Conservation (phyloP, 2,113 vertebrate genomes). For the Monopterus albus region DNA sequence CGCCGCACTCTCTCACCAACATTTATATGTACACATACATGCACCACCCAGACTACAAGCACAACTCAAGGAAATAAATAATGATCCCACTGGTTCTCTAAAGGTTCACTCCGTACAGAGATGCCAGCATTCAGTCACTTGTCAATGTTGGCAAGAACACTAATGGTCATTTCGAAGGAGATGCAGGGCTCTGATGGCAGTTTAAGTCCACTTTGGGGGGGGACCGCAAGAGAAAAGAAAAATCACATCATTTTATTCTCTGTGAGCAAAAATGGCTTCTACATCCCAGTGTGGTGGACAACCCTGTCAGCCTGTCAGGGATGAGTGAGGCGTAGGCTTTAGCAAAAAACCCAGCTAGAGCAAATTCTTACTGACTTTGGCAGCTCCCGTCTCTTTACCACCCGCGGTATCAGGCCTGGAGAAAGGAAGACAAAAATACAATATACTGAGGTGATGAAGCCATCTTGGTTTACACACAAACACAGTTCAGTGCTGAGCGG, state of each 20-base stretch:
- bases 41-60: constrained; percentile 15
- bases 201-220: constrained; percentile 27
- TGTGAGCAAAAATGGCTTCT: constrained; percentile 60
- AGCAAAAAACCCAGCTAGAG: constrained; percentile 89
- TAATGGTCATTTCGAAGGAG: constrained; percentile 7
- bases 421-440: not conserved
- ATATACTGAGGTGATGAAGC: not conserved
- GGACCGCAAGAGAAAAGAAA: not conserved
- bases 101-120: constrained; percentile 37
- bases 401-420: constrained; percentile 90
- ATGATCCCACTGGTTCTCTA: constrained; percentile 16
- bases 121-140: constrained; percentile 28
- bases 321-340: constrained; percentile 89
- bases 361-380: constrained; percentile 99
- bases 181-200: constrained; percentile 8
- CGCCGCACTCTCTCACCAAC: constrained; percentile 2
- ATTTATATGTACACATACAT: constrained; percentile 29
- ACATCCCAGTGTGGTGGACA: constrained; percentile 78
- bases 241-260: constrained; percentile 46
- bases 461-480: not conserved
- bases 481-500: no score
- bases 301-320: constrained; percentile 85
- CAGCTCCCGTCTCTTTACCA: constrained; percentile 99
- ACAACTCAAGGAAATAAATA: constrained; percentile 14
- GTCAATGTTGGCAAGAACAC: constrained; percentile 17